Percentiles rank a stretch among this genome's conserved stretches.
phyloP scores from a whole-genome alignment of 2,797 vertebrate genomes.

The Pterois miles region DNA sequence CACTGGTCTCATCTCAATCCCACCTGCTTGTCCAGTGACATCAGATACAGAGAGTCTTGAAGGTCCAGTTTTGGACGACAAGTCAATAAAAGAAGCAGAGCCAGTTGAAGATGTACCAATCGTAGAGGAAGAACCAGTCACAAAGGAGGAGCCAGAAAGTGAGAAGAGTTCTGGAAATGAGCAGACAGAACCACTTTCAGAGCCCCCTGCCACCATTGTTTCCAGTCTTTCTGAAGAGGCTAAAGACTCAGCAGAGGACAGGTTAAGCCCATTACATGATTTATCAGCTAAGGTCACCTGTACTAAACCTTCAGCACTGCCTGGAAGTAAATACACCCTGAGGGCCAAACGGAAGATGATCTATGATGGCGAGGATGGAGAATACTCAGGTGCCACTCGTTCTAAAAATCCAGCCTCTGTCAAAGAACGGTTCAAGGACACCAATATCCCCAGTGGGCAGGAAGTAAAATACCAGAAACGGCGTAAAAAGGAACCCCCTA shows the following conservation, averaged over 20 bases:
- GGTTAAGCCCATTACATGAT: slow-evolving; percentile 65
- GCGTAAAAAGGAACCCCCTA: slow-evolving; percentile 93
- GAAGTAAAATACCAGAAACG: slow-evolving; percentile 89
- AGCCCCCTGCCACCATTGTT: background rate
- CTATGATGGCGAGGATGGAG: slow-evolving; percentile 89
- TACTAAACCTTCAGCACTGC: slow-evolving; percentile 87
- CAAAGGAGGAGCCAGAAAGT: slow-evolving; percentile 17
- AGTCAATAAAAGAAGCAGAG: slow-evolving; percentile 12
- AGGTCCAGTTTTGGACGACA: slow-evolving; percentile 28
- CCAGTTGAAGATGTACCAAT: slow-evolving; percentile 16
- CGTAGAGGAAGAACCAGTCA: background rate
- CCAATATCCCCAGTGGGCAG: slow-evolving; percentile 33
- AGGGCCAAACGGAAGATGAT: slow-evolving; percentile 93
- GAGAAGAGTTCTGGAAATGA: slow-evolving; percentile 34
- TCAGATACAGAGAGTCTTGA: slow-evolving; percentile 39
- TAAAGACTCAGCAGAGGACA: slow-evolving; percentile 48
- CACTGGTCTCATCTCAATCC: slow-evolving; percentile 61
- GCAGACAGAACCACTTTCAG: slow-evolving; percentile 28
- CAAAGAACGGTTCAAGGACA: slow-evolving; percentile 70
- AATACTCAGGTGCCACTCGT: slow-evolving; percentile 81
- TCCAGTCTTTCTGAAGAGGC: slow-evolving; percentile 32
- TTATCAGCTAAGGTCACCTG: slow-evolving; percentile 75
- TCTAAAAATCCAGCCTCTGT: slow-evolving; percentile 85
- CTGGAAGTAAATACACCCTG: slow-evolving; percentile 95
- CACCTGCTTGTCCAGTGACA: slow-evolving; percentile 19